These are phyloP conservation scores for Willowsia nigromaculata DNA, from an alignment of 2,888 invertebrate genomes.

Conservation along the genomic window DNA sequence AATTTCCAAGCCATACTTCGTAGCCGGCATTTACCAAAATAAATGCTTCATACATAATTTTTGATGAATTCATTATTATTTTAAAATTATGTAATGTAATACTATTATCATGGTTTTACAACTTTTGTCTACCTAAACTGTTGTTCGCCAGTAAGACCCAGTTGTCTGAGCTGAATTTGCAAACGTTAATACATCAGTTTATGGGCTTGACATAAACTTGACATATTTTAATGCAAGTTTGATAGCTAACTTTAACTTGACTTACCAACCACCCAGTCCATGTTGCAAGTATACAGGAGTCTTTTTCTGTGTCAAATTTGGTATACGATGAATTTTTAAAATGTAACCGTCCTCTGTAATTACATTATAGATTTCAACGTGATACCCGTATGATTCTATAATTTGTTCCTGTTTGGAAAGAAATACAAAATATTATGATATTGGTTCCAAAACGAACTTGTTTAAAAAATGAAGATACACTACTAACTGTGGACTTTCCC, in stretches of 20 bases:
- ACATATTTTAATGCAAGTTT: too few relatives aligned
- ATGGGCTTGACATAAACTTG: too few relatives aligned
- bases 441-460: background rate
- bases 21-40: slow-evolving; percentile 77
- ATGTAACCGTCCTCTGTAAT: slow-evolving; percentile 59
- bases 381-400: slow-evolving; percentile 44
- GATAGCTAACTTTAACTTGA: too few relatives aligned
- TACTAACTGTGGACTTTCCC: background rate
- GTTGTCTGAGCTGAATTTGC: background rate
- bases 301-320: background rate
- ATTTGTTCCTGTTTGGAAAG: background rate
- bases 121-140: background rate
- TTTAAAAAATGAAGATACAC: background rate
- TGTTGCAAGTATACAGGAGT: background rate
- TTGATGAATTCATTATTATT: too few relatives aligned
- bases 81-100: too few relatives aligned
- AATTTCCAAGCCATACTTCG: slow-evolving; percentile 81
- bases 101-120: background rate
- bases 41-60: too few relatives aligned
- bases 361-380: slow-evolving; percentile 46
- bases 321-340: slow-evolving; percentile 55
- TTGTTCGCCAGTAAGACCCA: background rate
- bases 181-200: too few relatives aligned
- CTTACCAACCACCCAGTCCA: slow-evolving; percentile 2
- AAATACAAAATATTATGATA: background rate